These are phyloP conservation scores for Coracias cyanogaster DNA, from an alignment of 2,797 vertebrate species.

Conservation along the genomic window DNA sequence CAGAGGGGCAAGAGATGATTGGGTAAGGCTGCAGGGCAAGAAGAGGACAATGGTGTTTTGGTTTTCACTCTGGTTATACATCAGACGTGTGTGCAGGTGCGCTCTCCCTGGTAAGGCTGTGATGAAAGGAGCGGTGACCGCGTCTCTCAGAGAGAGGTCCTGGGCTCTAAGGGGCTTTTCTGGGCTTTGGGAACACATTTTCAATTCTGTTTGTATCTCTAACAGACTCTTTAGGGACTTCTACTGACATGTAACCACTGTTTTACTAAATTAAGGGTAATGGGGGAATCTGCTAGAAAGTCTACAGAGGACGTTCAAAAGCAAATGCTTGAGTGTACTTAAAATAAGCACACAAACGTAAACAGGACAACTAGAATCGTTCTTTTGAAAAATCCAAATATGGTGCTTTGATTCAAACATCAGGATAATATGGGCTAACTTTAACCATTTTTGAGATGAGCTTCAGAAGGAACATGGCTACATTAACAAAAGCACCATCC, in stretches of 20 bases:
- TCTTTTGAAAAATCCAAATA: background rate
- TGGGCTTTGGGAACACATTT: background rate
- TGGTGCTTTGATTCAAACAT: background rate
- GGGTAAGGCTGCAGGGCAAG: background rate
- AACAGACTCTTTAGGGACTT: background rate
- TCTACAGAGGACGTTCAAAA: background rate
- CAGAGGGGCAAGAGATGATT: background rate
- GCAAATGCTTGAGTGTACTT: background rate
- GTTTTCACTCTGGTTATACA: background rate
- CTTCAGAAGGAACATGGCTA: background rate
- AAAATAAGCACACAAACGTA: background rate
- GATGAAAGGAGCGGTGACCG: background rate
- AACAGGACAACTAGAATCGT: background rate
- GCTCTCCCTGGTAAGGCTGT: background rate
- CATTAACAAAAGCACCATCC: background rate
- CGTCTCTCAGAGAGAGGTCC: background rate
- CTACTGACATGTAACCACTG: background rate
- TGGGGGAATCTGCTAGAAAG: background rate
- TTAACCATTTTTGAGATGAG: background rate
- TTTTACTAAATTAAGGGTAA: background rate
- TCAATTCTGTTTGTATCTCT: background rate
- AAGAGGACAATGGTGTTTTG: rapidly evolving
- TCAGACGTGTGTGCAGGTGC: background rate
- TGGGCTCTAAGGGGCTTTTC: background rate
- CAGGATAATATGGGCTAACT: background rate